Percentiles rank a stretch among this genome's conserved stretches.
These are phyloP conservation scores for Caprella mutica DNA, from an alignment of 2,888 invertebrate genomes.

Conservation along the genomic window DNA sequence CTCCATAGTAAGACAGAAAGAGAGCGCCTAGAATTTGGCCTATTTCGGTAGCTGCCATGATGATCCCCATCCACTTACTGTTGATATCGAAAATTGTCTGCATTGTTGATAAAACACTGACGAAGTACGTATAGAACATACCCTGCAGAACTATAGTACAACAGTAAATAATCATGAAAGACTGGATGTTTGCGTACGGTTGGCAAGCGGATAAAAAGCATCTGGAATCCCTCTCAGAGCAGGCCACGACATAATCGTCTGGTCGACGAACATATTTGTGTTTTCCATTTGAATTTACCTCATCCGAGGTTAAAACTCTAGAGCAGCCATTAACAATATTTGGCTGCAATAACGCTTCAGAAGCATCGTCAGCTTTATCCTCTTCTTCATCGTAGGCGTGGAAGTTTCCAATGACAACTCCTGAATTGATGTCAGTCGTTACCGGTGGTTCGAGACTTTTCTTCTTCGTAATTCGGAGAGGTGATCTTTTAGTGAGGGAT, in stretches of 20 bases:
- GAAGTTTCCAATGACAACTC: conserved; percentile 6
- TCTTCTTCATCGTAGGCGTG: conserved; percentile 7
- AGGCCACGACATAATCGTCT: conserved; percentile 40
- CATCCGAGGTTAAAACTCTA: conserved; percentile 5
- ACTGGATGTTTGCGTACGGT: conserved; percentile 65
- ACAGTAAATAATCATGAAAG: conserved; percentile 70
- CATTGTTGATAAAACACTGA: conserved; percentile 82
- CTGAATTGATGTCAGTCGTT: too few species aligned
- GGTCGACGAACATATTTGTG: conserved; percentile 12
- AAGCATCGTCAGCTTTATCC: not conserved
- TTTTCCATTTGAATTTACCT: not conserved
- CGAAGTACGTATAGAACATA: conserved; percentile 89
- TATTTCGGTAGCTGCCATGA: conserved; percentile 82
- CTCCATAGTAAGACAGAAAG: conserved; percentile 76
- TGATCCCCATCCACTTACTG: conserved; percentile 76
- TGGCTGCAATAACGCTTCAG: not conserved
- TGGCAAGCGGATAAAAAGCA: conserved; percentile 52
- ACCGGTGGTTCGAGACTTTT: too few species aligned
- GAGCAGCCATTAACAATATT: conserved; percentile 1
- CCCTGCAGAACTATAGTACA: conserved; percentile 44
- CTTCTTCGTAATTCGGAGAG: too few species aligned
- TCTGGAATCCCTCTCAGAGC: conserved; percentile 7
- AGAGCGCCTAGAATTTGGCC: conserved; percentile 84
- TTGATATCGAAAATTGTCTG: conserved; percentile 85
- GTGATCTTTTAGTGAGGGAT: too few species aligned